Evolutionary conservation across 2,113 vertebrate species (phyloP).

Genomic region (Datnioides undecimradiatus): DNA sequence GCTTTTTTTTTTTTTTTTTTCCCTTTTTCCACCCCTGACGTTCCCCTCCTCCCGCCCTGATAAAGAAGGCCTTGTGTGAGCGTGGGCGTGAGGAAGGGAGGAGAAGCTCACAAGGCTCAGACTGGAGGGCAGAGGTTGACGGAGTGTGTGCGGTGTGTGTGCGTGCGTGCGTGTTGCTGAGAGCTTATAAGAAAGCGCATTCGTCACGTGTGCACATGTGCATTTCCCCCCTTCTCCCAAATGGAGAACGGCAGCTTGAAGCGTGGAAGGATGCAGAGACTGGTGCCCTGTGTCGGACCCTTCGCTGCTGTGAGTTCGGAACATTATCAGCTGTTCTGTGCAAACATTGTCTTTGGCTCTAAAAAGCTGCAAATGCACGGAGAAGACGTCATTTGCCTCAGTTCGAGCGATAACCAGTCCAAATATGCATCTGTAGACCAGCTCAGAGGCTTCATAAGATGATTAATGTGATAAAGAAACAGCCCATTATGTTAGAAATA

Average conservation of each 20-base stretch:
- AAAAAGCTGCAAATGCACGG: background rate
- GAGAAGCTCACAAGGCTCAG: constrained; percentile 64
- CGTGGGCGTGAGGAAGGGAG: constrained; percentile 74
- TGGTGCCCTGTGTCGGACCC: no score
- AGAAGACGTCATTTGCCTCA: no score
- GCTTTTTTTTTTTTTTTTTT: constrained; percentile 64
- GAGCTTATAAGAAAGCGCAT: background rate
- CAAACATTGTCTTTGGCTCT: background rate
- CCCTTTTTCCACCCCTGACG: constrained; percentile 50
- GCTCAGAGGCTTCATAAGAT: background rate
- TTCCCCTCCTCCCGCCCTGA: constrained; percentile 66
- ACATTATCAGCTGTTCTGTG: background rate
- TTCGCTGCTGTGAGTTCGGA: background rate
- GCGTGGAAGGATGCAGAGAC: background rate
- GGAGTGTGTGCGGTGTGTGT: constrained; percentile 61
- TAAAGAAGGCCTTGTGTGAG: constrained; percentile 77
- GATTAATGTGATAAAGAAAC: background rate
- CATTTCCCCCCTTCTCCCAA: background rate
- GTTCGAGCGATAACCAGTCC: background rate
- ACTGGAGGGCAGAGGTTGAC: constrained; percentile 68
- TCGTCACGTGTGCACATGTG: constrained; percentile 12
- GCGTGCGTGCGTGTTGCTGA: constrained; percentile 45
- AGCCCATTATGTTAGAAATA: background rate
- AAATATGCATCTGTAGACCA: no score
- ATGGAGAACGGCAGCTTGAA: background rate